phyloP scores from a whole-genome alignment of 1,140 invertebrate species.

The Kradibia gibbosae region DNA sequence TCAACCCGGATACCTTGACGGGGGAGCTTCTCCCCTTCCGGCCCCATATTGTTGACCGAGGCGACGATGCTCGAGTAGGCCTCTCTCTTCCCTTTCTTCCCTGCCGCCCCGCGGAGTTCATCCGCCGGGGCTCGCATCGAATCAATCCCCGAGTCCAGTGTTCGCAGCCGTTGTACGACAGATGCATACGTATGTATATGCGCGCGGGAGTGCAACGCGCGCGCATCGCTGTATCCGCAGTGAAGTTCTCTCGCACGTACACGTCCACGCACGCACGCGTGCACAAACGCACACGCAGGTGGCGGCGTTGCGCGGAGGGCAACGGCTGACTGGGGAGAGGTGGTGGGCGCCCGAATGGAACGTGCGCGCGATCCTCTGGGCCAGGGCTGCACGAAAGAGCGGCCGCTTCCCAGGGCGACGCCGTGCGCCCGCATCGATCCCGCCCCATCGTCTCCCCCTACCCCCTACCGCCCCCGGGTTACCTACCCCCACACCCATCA shows the following conservation, averaged over 20 bases:
- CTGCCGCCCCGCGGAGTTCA: too few relatives aligned
- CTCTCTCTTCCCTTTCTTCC: too few relatives aligned
- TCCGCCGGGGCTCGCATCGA: too few relatives aligned
- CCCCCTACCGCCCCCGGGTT: neutral
- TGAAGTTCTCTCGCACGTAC: neutral
- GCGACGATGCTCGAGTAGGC: too few relatives aligned
- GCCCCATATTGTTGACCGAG: too few relatives aligned
- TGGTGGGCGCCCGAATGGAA: slow-evolving; percentile 34
- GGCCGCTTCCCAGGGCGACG: slow-evolving; percentile 18
- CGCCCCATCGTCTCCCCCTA: slow-evolving; percentile 9
- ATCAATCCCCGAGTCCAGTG: too few relatives aligned
- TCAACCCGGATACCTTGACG: too few relatives aligned
- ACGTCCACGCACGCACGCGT: neutral
- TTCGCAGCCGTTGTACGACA: neutral
- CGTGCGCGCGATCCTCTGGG: slow-evolving; percentile 2
- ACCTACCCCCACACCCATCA: neutral
- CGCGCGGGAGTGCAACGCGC: neutral
- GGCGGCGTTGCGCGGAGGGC: slow-evolving; percentile 18
- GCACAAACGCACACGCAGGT: neutral
- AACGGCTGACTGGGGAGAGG: slow-evolving; percentile 40
- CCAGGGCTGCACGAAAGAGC: slow-evolving; percentile 14
- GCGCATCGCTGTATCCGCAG: neutral
- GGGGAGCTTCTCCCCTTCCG: too few relatives aligned
- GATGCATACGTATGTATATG: neutral
- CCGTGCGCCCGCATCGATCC: slow-evolving; percentile 20